Evolutionary conservation across 2,888 invertebrate genomes (phyloP).

Genomic region (Oxycera nigricornis): DNA sequence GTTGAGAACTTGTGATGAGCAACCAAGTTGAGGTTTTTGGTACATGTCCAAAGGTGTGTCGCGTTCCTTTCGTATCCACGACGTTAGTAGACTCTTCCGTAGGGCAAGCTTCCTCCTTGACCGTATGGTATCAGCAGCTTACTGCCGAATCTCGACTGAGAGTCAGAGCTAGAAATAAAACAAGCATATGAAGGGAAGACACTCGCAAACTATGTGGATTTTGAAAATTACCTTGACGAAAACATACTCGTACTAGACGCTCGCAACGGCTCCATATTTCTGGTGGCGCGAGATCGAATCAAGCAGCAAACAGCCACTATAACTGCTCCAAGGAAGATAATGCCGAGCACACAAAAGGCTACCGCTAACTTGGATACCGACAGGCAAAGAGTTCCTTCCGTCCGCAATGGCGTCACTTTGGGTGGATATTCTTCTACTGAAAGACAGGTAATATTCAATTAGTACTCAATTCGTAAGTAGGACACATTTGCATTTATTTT

Average conservation of each 20-base stretch:
- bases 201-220: too few species aligned
- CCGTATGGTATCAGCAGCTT: conserved; percentile 60
- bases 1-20: conserved; percentile 12
- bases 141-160: conserved; percentile 58
- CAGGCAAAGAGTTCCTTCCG: conserved; percentile 68
- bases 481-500: background rate
- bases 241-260: conserved; percentile 47
- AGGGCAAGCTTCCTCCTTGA: conserved; percentile 54
- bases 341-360: conserved; percentile 74
- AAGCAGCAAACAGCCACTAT: conserved; percentile 73
- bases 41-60: background rate
- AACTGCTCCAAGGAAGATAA: conserved; percentile 75
- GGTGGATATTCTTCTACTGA: conserved; percentile 58
- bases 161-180: conserved; percentile 56
- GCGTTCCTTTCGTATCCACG: background rate
- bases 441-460: conserved; percentile 42
- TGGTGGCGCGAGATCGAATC: conserved; percentile 65
- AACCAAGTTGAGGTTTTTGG: conserved; percentile 9
- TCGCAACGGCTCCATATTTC: conserved; percentile 46
- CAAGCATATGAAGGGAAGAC: too few species aligned
- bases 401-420: conserved; percentile 53
- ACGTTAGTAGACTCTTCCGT: conserved; percentile 59
- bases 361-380: conserved; percentile 80
- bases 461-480: too few species aligned
- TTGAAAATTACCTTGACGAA: conserved; percentile 48